These are phyloP conservation scores for Volucella bombylans DNA, from an alignment of 2,888 invertebrate species.

Conservation along the genomic window DNA sequence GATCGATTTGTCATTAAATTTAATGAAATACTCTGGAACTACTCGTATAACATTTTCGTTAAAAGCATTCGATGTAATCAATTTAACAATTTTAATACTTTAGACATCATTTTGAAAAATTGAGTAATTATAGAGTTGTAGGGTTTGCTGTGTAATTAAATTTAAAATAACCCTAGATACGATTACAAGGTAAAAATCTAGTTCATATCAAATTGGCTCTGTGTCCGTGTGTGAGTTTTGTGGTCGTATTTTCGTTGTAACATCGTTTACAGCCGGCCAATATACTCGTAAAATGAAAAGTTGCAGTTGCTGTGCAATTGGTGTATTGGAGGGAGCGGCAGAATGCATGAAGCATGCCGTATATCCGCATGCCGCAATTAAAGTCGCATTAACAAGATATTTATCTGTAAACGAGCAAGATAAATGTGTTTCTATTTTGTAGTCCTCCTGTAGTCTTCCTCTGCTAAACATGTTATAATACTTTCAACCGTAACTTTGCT, in stretches of 20 bases:
- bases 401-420: constrained; percentile 73
- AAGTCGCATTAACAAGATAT: constrained; percentile 76
- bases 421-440: constrained; percentile 54
- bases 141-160: constrained; percentile 1
- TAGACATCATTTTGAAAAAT: constrained; percentile 19
- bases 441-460: constrained; percentile 39
- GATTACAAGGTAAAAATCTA: constrained; percentile 13
- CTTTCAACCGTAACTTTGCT: constrained; percentile 54
- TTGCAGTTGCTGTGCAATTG: constrained; percentile 45
- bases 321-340: constrained; percentile 48
- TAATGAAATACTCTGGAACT: too few species aligned
- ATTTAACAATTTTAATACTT: background rate
- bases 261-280: constrained; percentile 9
- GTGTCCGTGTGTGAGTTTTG: background rate
- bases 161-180: background rate
- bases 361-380: constrained; percentile 76
- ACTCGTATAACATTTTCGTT: background rate
- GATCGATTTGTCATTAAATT: too few species aligned
- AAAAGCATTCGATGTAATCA: constrained; percentile 1
- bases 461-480: constrained; percentile 29
- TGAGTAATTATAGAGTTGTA: constrained; percentile 32
- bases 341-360: constrained; percentile 63
- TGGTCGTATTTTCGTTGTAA: background rate
- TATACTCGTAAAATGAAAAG: constrained; percentile 11
- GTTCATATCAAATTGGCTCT: background rate